Percentiles rank a stretch among this genome's conserved stretches.
phyloP scores from a whole-genome alignment of 2,888 invertebrate species.

The Hyalella azteca region DNA sequence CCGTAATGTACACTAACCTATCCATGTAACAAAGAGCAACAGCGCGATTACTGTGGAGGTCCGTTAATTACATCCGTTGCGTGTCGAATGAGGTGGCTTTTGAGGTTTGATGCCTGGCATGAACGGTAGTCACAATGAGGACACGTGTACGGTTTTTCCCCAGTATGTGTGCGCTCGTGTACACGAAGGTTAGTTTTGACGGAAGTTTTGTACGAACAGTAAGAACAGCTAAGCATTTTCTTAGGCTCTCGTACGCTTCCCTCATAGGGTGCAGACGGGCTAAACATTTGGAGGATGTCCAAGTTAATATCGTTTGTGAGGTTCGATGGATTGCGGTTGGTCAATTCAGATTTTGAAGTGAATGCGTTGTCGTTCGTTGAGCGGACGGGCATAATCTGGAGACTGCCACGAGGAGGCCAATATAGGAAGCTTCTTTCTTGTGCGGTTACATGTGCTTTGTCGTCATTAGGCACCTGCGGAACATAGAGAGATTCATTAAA shows the following conservation, averaged over 20 bases:
- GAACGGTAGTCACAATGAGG: constrained; percentile 44
- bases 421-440: too few species aligned
- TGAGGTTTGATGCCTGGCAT: constrained; percentile 41
- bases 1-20: too few species aligned
- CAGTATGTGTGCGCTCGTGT: constrained; percentile 46
- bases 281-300: constrained; percentile 3
- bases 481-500: too few species aligned
- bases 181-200: constrained; percentile 42
- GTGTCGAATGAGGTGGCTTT: constrained; percentile 43
- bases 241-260: neutral
- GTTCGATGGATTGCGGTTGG: too few species aligned
- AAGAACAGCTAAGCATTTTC: constrained; percentile 43
- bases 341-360: too few species aligned
- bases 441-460: too few species aligned
- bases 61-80: constrained; percentile 42
- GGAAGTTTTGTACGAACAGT: constrained; percentile 43
- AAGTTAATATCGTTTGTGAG: neutral
- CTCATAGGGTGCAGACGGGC: neutral
- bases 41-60: constrained; percentile 33
- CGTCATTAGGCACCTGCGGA: too few species aligned
- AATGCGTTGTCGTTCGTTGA: too few species aligned
- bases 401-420: too few species aligned
- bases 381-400: too few species aligned
- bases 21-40: too few species aligned
- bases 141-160: constrained; percentile 48